Percentiles rank a stretch among this genome's conserved stretches.
phyloP scores from a whole-genome alignment of 2,888 invertebrate species.

The Criorhina ranunculi region DNA sequence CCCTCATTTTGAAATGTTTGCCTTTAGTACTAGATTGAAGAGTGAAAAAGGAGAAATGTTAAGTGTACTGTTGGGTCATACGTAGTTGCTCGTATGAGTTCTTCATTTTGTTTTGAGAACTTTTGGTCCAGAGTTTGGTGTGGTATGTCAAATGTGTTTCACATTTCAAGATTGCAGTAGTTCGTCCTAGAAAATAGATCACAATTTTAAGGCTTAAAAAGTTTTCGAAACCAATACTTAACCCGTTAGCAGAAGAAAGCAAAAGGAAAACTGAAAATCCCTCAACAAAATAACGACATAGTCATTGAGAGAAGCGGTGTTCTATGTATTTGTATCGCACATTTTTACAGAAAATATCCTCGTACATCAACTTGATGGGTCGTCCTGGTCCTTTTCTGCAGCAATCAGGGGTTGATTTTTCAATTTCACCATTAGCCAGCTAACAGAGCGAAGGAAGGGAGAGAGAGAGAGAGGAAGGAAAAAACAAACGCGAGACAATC shows the following conservation, averaged over 20 bases:
- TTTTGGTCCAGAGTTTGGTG: no score
- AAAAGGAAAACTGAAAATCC: conserved; percentile 37
- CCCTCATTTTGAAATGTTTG: conserved; percentile 67
- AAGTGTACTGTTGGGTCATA: no score
- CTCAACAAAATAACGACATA: conserved; percentile 53
- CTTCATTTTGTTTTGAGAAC: no score
- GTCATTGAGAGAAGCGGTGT: conserved; percentile 52
- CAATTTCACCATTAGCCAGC: conserved; percentile 64
- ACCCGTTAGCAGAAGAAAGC: background rate
- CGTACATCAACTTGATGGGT: conserved; percentile 70
- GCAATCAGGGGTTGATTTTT: conserved; percentile 74
- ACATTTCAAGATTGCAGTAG: no score
- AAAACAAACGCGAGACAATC: conserved; percentile 40
- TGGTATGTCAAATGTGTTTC: no score
- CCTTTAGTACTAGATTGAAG: conserved; percentile 50
- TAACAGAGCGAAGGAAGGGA: conserved; percentile 4
- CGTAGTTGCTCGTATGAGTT: no score
- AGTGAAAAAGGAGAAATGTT: conserved; percentile 5
- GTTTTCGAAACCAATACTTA: no score
- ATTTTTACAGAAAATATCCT: conserved; percentile 38
- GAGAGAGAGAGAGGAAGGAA: no score
- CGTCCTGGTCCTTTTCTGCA: conserved; percentile 34
- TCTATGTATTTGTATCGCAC: conserved; percentile 4
- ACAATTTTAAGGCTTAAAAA: no score
- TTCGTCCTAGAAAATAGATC: no score